phyloP scores from a whole-genome alignment of 2,797 vertebrate genomes.

The Labeo calbasu region DNA sequence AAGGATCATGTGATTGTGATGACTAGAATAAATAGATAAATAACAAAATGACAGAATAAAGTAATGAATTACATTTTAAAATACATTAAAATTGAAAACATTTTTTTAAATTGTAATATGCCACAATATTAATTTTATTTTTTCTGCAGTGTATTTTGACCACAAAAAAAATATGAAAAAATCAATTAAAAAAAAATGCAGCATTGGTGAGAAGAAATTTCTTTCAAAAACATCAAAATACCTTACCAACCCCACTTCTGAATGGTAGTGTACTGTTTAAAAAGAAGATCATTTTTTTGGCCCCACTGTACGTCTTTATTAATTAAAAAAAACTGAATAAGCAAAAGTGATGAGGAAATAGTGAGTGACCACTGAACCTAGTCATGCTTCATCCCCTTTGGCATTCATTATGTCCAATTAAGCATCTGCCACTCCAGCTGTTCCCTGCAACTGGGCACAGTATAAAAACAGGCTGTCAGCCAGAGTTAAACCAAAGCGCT shows the following conservation, averaged over 20 bases:
- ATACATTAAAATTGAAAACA: background rate
- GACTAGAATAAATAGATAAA: background rate
- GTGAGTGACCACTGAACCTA: slow-evolving; percentile 5
- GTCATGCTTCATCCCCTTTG: slow-evolving; percentile 26
- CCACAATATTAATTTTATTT: no score
- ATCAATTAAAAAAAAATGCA: no score
- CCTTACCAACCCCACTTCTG: background rate
- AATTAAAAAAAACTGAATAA: background rate
- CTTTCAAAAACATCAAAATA: background rate
- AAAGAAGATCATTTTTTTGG: background rate
- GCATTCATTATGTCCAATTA: slow-evolving; percentile 77
- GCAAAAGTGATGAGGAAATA: background rate
- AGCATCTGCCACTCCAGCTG: slow-evolving; percentile 63
- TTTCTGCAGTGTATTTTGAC: background rate
- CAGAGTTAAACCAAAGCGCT: slow-evolving; percentile 65
- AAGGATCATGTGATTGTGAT: no score
- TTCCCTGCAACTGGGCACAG: slow-evolving; percentile 58
- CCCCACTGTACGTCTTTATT: background rate
- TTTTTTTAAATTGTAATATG: background rate
- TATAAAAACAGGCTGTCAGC: slow-evolving; percentile 75
- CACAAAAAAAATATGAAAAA: background rate
- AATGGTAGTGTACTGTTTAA: background rate
- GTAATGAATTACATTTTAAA: background rate
- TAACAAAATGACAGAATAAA: background rate
- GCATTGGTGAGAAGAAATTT: background rate